Percentiles rank a stretch among this genome's conserved stretches.
These are phyloP conservation scores for Thaleichthys pacificus DNA, from an alignment of 2,797 vertebrate species.

Conservation along the genomic window DNA sequence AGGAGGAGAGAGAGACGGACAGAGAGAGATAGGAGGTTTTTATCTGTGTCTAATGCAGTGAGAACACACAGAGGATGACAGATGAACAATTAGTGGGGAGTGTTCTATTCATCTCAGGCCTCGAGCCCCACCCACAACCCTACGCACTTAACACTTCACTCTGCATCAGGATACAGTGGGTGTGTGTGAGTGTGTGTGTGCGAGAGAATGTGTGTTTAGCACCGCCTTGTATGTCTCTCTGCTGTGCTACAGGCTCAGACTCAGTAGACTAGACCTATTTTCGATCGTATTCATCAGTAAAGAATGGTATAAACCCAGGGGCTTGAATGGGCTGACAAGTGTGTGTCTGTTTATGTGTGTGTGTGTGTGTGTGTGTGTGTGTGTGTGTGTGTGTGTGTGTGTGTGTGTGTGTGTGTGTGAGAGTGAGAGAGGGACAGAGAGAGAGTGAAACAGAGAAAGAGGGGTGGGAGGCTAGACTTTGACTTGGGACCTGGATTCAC, in stretches of 20 bases:
- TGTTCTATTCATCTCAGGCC: background rate
- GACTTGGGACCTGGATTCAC: too few relatives aligned
- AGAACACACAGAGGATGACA: background rate
- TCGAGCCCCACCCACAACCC: background rate
- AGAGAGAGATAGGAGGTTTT: background rate
- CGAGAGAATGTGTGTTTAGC: background rate
- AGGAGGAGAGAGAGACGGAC: background rate
- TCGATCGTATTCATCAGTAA: background rate
- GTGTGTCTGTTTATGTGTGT: background rate
- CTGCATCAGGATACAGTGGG: background rate
- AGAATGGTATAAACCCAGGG: background rate
- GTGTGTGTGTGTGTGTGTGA: conserved; percentile 3
- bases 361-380: conserved; percentile 1
- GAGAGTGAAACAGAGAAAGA: too few relatives aligned
- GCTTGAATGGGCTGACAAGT: background rate
- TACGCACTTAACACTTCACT: background rate
- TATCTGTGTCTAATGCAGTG: background rate
- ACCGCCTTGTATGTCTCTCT: background rate
- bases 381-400: background rate
- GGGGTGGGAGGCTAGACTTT: too few relatives aligned
- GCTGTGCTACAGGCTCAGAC: background rate
- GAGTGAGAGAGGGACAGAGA: background rate
- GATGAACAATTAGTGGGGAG: background rate
- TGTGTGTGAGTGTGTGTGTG: background rate
- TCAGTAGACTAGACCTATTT: background rate